A percentile compares a stretch with the other conserved stretches of the same genome.
These are phyloP conservation scores for Drosophila melanosoma DNA, from an alignment of 2,888 invertebrate genomes.

Conservation along the genomic window DNA sequence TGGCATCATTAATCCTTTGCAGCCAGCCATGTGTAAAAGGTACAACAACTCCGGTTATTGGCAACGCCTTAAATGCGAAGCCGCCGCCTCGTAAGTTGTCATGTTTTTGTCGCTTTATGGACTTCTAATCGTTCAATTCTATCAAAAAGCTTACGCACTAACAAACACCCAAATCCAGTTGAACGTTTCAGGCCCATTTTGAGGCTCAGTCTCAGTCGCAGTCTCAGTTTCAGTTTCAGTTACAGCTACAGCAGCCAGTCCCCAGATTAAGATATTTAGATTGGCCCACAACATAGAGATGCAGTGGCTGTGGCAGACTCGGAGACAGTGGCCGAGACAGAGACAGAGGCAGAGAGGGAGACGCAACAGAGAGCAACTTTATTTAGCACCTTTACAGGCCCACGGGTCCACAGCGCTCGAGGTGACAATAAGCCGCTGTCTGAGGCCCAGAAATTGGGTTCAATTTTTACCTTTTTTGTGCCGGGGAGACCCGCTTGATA, in stretches of 20 bases:
- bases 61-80: slow-evolving; percentile 65
- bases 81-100: slow-evolving; percentile 82
- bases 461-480: slow-evolving; percentile 81
- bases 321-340: slow-evolving; percentile 17
- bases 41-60: slow-evolving; percentile 34
- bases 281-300: slow-evolving; percentile 65
- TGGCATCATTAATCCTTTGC: slow-evolving; percentile 83
- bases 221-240: slow-evolving; percentile 29
- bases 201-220: slow-evolving; percentile 56
- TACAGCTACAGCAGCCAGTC: slow-evolving; percentile 35
- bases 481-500: slow-evolving; percentile 51
- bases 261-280: slow-evolving; percentile 85
- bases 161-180: slow-evolving; percentile 80
- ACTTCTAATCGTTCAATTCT: slow-evolving; percentile 85
- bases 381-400: slow-evolving; percentile 79
- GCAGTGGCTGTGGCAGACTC: background rate
- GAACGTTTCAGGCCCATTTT: slow-evolving; percentile 61
- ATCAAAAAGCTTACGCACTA: slow-evolving; percentile 85
- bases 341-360: slow-evolving; percentile 23
- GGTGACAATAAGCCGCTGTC: slow-evolving; percentile 83
- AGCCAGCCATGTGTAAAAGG: slow-evolving; percentile 36
- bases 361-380: slow-evolving; percentile 68
- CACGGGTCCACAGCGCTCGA: slow-evolving; percentile 67
- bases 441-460: slow-evolving; percentile 75
- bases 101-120: slow-evolving; percentile 86